A percentile compares a stretch with the other conserved stretches of the same genome.
phyloP scores from a whole-genome alignment of 2,888 invertebrate species.

The Cerceris rybyensis region DNA sequence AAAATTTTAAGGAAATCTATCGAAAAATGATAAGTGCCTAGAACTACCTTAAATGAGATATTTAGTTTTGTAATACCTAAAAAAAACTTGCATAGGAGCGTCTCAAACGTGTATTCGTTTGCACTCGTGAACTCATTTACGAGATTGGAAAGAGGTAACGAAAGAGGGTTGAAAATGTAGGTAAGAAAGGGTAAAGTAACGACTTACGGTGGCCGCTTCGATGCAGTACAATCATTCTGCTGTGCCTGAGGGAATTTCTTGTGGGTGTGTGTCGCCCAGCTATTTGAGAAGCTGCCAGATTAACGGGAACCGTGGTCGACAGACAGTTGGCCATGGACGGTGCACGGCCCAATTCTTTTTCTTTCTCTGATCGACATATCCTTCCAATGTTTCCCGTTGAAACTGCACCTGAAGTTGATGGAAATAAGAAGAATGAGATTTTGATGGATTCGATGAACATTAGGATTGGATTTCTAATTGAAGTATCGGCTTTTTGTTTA shows the following conservation, averaged over 20 bases:
- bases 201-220: constrained; percentile 83
- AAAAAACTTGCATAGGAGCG: neutral
- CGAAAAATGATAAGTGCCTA: too few species aligned
- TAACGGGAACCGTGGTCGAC: constrained; percentile 87
- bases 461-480: too few species aligned
- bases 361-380: constrained; percentile 68
- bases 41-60: too few species aligned
- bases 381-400: constrained; percentile 76
- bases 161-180: neutral
- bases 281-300: constrained; percentile 85
- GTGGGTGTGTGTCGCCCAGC: constrained; percentile 87
- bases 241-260: constrained; percentile 87
- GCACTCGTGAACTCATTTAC: too few species aligned
- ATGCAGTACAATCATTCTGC: constrained; percentile 87
- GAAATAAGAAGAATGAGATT: too few species aligned
- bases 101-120: neutral
- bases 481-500: too few species aligned
- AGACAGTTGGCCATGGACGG: constrained; percentile 84
- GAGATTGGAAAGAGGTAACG: neutral
- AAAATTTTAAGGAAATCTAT: too few species aligned
- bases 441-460: too few species aligned
- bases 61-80: too few species aligned
- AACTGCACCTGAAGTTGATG: constrained; percentile 68
- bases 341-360: constrained; percentile 74
- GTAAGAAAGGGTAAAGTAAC: constrained; percentile 16